phyloP scores from a whole-genome alignment of 1,140 invertebrate species.

The Pararge aegeria region DNA sequence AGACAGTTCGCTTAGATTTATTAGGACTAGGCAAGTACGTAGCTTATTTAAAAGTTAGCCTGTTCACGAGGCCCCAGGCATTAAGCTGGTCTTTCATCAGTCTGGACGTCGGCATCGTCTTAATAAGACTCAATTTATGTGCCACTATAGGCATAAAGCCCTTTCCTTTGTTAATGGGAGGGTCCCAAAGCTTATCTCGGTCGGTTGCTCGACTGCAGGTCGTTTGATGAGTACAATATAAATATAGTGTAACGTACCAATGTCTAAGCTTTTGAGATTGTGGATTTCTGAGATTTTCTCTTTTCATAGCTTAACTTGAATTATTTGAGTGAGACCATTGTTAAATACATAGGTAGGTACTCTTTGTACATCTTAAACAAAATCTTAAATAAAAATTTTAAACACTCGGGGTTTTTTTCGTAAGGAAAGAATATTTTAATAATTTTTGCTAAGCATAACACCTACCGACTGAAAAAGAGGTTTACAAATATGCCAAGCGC shows the following conservation, averaged over 20 bases:
- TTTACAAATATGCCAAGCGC: too few species aligned
- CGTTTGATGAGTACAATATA: not conserved
- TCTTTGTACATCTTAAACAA: too few species aligned
- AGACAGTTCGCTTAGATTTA: not conserved
- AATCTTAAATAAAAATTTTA: too few species aligned
- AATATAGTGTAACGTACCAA: not conserved
- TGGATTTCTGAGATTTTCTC: not conserved
- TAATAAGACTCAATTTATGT: slow-evolving; percentile 12
- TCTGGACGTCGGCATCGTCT: not conserved
- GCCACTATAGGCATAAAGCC: not conserved
- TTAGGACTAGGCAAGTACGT: not conserved
- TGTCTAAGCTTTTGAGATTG: not conserved
- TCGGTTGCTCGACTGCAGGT: not conserved
- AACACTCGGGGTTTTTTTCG: too few species aligned
- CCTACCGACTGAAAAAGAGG: too few species aligned
- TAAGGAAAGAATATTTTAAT: too few species aligned
- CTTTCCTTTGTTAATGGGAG: slow-evolving; percentile 13
- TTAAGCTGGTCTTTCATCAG: slow-evolving; percentile 10
- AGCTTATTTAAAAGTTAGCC: not conserved
- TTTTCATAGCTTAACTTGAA: not conserved
- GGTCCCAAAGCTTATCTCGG: slow-evolving; percentile 6
- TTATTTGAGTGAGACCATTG: too few species aligned
- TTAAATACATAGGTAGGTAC: too few species aligned
- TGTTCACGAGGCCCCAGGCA: not conserved
- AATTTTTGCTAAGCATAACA: too few species aligned